Conservation (phyloP, 2,797 vertebrate genomes). For the Smutsia gigantea region DNA sequence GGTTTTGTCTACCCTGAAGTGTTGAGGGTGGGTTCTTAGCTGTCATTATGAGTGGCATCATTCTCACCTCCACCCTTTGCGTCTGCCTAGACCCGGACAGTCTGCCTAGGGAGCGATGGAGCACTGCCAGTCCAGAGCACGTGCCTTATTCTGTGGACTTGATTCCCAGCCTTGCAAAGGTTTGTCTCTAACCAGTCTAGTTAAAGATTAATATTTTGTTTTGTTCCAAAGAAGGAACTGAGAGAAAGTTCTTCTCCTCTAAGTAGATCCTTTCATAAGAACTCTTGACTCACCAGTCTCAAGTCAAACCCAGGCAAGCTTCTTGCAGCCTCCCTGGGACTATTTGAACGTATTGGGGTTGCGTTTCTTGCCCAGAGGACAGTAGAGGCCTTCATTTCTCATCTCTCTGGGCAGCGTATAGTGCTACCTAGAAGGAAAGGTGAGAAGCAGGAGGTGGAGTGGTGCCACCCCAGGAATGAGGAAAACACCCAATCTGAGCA, state of each 20-base stretch:
- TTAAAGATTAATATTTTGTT: background rate
- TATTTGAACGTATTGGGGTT: background rate
- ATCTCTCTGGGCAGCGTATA: background rate
- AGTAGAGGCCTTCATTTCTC: background rate
- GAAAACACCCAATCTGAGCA: background rate
- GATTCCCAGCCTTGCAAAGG: background rate
- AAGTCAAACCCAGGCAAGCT: background rate
- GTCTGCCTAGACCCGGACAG: background rate
- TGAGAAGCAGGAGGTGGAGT: background rate
- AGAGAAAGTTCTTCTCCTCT: background rate
- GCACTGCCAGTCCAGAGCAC: background rate
- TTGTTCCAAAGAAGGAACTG: background rate
- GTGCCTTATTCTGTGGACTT: background rate
- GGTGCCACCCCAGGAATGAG: background rate
- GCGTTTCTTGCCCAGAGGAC: background rate
- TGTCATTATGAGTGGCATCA: background rate
- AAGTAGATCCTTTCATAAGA: background rate
- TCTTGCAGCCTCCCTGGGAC: background rate
- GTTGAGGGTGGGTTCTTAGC: background rate
- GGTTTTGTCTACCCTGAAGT: background rate
- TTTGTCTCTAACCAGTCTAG: background rate
- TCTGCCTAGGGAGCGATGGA: background rate
- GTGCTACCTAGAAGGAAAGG: background rate
- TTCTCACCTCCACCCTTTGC: background rate
- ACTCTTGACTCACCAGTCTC: background rate